These are phyloP conservation scores for Scarus forsteni DNA, from an alignment of 2,797 vertebrate species.

Conservation along the genomic window DNA sequence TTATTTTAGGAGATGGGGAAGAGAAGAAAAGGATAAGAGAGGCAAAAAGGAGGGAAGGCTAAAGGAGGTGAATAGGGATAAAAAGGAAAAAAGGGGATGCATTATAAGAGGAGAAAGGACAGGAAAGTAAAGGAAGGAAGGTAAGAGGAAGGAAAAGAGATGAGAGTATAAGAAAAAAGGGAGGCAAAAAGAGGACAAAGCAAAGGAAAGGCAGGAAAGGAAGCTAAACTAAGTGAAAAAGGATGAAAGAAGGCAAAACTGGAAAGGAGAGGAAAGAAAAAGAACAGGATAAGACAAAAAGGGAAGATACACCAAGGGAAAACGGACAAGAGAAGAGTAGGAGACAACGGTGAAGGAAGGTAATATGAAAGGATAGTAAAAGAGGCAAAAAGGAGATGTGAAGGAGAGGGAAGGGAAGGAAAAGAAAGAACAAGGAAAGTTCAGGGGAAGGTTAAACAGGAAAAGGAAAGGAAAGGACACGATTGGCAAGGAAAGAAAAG, in stretches of 20 bases:
- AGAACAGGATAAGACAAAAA: conserved; percentile 6
- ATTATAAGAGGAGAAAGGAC: background rate
- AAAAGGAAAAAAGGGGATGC: background rate
- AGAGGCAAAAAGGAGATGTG: background rate
- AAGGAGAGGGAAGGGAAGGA: conserved; percentile 2
- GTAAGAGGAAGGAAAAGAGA: conserved; percentile 3
- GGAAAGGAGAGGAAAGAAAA: too few species aligned
- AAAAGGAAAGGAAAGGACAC: too few species aligned
- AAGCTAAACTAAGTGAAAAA: too few species aligned
- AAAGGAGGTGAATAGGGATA: too few species aligned
- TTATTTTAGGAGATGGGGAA: background rate
- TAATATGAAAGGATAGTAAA: too few species aligned
- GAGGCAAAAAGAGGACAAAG: conserved; percentile 10
- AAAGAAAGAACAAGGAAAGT: conserved; percentile 4
- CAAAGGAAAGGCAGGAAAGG: background rate
- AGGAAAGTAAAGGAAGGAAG: too few species aligned
- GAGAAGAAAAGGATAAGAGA: conserved; percentile 15
- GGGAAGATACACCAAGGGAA: background rate
- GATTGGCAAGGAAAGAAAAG: conserved; percentile 1
- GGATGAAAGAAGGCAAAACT: too few species aligned
- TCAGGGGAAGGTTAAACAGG: too few species aligned
- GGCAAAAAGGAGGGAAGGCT: background rate
- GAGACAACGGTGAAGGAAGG: too few species aligned
- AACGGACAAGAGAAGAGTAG: conserved; percentile 3
- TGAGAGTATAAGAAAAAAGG: background rate